phyloP scores from a whole-genome alignment of 2,797 vertebrate species.

The Todus mexicanus region DNA sequence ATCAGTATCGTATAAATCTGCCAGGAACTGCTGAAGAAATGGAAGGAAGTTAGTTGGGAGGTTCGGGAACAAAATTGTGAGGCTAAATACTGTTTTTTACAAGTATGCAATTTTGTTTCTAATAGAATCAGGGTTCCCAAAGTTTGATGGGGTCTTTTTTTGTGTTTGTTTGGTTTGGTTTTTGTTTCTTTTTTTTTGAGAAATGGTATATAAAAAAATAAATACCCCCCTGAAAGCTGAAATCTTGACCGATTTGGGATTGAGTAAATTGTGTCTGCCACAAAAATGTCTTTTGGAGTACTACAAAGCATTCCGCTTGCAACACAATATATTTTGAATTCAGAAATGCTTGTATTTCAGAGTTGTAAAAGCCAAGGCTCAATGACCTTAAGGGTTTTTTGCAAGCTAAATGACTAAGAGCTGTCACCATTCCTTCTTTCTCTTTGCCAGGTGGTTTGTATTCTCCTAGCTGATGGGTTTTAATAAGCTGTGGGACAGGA shows the following conservation, averaged over 20 bases:
- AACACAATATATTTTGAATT: neutral
- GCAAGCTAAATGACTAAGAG: no score
- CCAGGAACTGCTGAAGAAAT: neutral
- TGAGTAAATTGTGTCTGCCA: neutral
- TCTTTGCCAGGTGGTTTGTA: neutral
- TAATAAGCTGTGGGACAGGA: neutral
- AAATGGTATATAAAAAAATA: no score
- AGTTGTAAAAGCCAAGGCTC: neutral
- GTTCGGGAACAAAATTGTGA: neutral
- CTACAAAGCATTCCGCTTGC: neutral
- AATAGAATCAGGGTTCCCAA: neutral
- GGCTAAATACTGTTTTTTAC: neutral
- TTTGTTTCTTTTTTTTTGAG: neutral
- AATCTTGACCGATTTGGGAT: neutral
- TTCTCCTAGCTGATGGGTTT: neutral
- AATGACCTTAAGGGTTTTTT: no score
- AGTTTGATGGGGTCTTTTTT: no score
- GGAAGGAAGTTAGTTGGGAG: neutral
- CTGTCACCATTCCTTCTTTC: no score
- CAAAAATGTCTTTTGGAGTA: neutral
- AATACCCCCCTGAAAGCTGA: neutral
- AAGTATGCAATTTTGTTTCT: neutral
- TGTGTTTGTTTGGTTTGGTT: no score
- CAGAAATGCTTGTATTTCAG: neutral
- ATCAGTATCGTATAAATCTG: neutral